Percentiles rank a stretch among this genome's conserved stretches.
These are phyloP conservation scores for Myocastor coypus DNA, from an alignment of 2,113 vertebrate genomes.

Conservation along the genomic window DNA sequence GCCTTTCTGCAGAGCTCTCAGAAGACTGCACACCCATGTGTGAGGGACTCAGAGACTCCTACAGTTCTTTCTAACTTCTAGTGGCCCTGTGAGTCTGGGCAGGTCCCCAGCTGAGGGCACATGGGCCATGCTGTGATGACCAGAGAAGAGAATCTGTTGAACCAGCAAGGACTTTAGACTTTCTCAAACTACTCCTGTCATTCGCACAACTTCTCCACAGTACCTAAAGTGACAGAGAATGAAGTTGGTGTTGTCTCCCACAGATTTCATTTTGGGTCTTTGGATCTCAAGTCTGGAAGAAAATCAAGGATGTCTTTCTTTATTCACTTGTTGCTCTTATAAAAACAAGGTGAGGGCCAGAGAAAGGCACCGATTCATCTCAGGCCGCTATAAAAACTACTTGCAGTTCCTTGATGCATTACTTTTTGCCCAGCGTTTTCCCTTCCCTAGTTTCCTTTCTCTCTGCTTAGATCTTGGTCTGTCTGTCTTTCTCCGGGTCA, in stretches of 20 bases:
- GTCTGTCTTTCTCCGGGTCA: neutral
- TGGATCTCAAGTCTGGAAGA: neutral
- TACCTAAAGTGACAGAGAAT: neutral
- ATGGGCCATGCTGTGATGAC: neutral
- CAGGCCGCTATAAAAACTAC: neutral
- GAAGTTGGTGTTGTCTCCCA: neutral
- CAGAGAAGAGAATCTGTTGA: neutral
- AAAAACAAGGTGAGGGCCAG: neutral
- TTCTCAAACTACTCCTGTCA: neutral
- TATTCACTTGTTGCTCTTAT: neutral
- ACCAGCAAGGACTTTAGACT: neutral
- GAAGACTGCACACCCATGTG: neutral
- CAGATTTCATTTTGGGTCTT: neutral
- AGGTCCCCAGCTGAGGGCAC: neutral
- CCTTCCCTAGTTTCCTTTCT: neutral
- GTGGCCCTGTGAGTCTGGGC: too few relatives aligned
- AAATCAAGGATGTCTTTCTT: neutral
- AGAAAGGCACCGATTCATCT: neutral
- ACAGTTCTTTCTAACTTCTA: neutral
- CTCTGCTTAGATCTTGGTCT: neutral
- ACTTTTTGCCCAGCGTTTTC: neutral
- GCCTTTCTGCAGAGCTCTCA: neutral
- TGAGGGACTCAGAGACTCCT: neutral
- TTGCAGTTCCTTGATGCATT: neutral
- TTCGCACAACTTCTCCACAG: neutral